Percentiles rank a stretch among this genome's conserved stretches.
Evolutionary conservation across 2,113 vertebrate genomes (phyloP).

Genomic region (Malurus cyaneus): DNA sequence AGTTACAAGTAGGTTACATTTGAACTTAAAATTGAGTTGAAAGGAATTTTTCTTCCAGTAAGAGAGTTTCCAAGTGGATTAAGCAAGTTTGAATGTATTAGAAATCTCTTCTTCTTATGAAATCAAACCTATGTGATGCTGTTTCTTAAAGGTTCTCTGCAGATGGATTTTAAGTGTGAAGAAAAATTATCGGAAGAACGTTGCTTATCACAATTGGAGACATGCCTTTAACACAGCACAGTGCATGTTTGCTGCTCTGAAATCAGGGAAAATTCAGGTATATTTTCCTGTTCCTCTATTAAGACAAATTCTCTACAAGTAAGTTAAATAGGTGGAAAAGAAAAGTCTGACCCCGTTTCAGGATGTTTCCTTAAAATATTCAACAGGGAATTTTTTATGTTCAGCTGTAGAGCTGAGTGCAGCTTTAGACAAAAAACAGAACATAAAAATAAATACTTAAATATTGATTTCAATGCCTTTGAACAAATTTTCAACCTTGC

Average conservation of each 20-base stretch:
- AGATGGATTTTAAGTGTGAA: slow-evolving; percentile 96
- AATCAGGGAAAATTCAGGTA: slow-evolving; percentile 93
- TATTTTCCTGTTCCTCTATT: not conserved
- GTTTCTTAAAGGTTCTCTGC: slow-evolving; percentile 84
- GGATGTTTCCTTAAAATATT: not conserved
- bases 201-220: slow-evolving; percentile 98
- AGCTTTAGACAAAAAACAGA: not conserved
- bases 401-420: not conserved
- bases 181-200: slow-evolving; percentile 97
- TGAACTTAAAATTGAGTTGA: not conserved
- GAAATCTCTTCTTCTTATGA: not conserved
- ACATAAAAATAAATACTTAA: not conserved
- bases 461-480: not conserved
- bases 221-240: slow-evolving; percentile 97
- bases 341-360: not conserved
- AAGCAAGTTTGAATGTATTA: not conserved
- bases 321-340: not conserved
- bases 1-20: not conserved
- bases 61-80: not conserved
- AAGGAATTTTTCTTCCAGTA: not conserved
- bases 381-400: not conserved
- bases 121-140: not conserved
- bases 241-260: slow-evolving; percentile 96
- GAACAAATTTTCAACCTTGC: not conserved
- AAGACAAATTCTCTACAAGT: not conserved